Percentiles rank a stretch among this genome's conserved stretches.
phyloP scores from a whole-genome alignment of 1,140 invertebrate genomes.

The Stegodyphus dumicola region DNA sequence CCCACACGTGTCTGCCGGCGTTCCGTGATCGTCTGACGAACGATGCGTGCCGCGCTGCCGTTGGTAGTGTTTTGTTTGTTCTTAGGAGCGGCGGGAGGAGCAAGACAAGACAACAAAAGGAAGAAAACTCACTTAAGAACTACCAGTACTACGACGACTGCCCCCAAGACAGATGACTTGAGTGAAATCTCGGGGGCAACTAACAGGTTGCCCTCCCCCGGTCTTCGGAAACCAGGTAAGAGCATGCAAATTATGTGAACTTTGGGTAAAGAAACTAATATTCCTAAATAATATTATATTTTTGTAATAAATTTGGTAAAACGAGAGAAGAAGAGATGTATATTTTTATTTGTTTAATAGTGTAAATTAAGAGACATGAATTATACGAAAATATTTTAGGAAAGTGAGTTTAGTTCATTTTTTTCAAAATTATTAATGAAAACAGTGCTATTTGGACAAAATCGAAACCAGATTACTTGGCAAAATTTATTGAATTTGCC shows the following conservation, averaged over 20 bases:
- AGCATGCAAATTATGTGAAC: neutral
- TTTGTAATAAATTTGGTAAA: too few relatives aligned
- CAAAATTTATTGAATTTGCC: too few relatives aligned
- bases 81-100: neutral
- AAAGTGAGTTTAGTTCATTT: too few relatives aligned
- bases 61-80: neutral
- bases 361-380: too few relatives aligned
- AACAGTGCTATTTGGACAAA: too few relatives aligned
- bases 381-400: too few relatives aligned
- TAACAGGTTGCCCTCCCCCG: constrained; percentile 20
- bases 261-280: too few relatives aligned
- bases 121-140: constrained; percentile 28
- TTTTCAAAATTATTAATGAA: too few relatives aligned
- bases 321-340: too few relatives aligned
- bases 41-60: neutral
- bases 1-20: constrained; percentile 20
- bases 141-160: constrained; percentile 31
- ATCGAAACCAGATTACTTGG: too few relatives aligned
- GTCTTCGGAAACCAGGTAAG: constrained; percentile 2
- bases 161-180: neutral
- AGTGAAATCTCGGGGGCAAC: constrained; percentile 4
- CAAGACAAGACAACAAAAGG: constrained; percentile 29
- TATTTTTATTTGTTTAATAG: too few relatives aligned
- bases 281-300: too few relatives aligned
- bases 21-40: constrained; percentile 1